phyloP scores from a whole-genome alignment of 2,888 invertebrate genomes.

The Didymodactylos carnosus region DNA sequence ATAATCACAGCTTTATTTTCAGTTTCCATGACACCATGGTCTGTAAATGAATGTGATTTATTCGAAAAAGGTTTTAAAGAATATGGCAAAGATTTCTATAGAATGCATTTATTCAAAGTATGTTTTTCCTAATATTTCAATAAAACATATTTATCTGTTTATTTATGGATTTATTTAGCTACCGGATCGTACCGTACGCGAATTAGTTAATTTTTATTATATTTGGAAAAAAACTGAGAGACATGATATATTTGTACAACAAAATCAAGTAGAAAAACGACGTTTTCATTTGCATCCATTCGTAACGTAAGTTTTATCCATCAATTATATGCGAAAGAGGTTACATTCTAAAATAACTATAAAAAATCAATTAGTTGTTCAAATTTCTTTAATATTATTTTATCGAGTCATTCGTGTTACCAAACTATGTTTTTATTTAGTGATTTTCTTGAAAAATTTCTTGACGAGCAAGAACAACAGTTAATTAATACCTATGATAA shows the following conservation, averaged over 20 bases:
- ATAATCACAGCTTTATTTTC: no score
- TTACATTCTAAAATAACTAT: no score
- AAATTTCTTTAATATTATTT: no score
- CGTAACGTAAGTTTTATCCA: constrained; percentile 45
- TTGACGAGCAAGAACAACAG: neutral
- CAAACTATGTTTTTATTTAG: neutral
- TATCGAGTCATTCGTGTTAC: no score
- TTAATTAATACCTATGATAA: neutral
- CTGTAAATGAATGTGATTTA: constrained; percentile 83
- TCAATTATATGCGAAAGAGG: no score
- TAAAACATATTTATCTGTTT: neutral
- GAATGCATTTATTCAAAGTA: neutral
- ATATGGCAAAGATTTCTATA: constrained; percentile 76
- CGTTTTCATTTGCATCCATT: constrained; percentile 76
- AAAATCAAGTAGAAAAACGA: constrained; percentile 68
- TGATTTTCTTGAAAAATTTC: neutral
- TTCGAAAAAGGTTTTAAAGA: constrained; percentile 82
- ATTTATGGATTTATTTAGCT: constrained; percentile 40
- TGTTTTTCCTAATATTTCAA: constrained; percentile 17
- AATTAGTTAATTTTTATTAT: constrained; percentile 71
- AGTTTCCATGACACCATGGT: constrained; percentile 48
- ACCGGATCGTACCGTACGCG: constrained; percentile 75
- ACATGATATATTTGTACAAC: constrained; percentile 65
- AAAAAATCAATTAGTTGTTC: no score
- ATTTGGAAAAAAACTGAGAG: constrained; percentile 97